phyloP scores from a whole-genome alignment of 2,888 invertebrate genomes.

The Synergus laeviventris region DNA sequence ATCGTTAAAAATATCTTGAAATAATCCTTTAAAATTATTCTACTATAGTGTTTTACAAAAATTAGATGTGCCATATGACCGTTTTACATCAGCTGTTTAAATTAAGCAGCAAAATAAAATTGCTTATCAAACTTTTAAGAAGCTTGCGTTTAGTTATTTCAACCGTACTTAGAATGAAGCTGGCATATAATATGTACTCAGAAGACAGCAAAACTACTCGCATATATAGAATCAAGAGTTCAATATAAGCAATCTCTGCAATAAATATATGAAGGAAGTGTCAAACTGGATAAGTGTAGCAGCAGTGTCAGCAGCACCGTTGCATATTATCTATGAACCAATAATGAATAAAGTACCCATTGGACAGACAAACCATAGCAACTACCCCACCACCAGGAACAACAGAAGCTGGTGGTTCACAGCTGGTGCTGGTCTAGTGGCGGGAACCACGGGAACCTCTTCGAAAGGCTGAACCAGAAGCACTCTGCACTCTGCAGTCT shows the following conservation, averaged over 20 bases:
- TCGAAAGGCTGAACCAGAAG: slow-evolving; percentile 4
- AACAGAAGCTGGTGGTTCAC: slow-evolving; percentile 3
- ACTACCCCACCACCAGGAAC: slow-evolving; percentile 13
- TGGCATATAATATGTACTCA: too few relatives aligned
- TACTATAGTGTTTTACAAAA: too few relatives aligned
- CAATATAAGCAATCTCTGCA: neutral
- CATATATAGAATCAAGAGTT: too few relatives aligned
- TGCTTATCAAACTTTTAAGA: too few relatives aligned
- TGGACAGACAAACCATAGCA: neutral
- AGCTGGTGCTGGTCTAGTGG: slow-evolving; percentile 5
- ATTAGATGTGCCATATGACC: too few relatives aligned
- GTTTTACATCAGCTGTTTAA: too few relatives aligned
- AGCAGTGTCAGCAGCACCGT: neutral
- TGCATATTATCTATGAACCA: slow-evolving; percentile 7
- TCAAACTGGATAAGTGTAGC: slow-evolving; percentile 10
- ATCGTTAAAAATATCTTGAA: too few relatives aligned
- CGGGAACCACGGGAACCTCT: slow-evolving; percentile 8
- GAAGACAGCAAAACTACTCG: too few relatives aligned
- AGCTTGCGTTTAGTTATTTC: too few relatives aligned
- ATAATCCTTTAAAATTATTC: too few relatives aligned
- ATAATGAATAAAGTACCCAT: slow-evolving; percentile 20
- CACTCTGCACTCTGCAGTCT: neutral
- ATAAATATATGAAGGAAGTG: neutral
- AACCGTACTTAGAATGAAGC: too few relatives aligned
- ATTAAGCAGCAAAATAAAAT: too few relatives aligned